These are phyloP conservation scores for Gymnogyps californianus DNA, from an alignment of 2,113 vertebrate species.

Conservation along the genomic window DNA sequence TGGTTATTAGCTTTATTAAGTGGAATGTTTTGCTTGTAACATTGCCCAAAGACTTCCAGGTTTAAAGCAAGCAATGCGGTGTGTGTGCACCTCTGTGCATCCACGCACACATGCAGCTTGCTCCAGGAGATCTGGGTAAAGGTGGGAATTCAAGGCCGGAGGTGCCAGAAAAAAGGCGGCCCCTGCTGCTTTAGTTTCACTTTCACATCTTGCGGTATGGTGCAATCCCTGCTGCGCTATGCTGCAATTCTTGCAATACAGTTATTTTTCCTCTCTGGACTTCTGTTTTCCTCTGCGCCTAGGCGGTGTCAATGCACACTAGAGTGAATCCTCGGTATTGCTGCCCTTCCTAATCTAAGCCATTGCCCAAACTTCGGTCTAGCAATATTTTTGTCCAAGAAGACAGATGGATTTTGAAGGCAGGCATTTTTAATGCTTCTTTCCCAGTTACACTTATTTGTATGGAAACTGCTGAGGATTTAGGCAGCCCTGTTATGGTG, in stretches of 20 bases:
- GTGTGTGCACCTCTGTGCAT: too few relatives aligned
- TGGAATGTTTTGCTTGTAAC: neutral
- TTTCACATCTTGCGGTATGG: neutral
- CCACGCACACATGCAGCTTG: fast-evolving
- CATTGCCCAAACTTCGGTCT: neutral
- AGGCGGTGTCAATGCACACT: too few relatives aligned
- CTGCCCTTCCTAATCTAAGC: neutral
- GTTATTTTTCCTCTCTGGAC: neutral
- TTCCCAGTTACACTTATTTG: neutral
- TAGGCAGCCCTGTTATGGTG: neutral
- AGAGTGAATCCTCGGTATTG: neutral
- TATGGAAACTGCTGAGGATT: neutral
- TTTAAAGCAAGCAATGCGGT: neutral
- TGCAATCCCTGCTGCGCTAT: neutral
- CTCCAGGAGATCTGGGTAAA: neutral
- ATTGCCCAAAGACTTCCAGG: neutral
- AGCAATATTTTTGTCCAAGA: neutral
- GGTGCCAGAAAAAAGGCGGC: neutral
- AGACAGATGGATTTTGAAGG: neutral
- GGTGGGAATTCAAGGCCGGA: neutral
- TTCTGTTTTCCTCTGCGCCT: neutral
- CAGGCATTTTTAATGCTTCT: neutral
- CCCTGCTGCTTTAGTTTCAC: neutral
- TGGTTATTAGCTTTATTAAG: neutral
- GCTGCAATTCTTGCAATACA: neutral